phyloP scores from a whole-genome alignment of 2,113 vertebrate species.

The Otolemur garnettii region DNA sequence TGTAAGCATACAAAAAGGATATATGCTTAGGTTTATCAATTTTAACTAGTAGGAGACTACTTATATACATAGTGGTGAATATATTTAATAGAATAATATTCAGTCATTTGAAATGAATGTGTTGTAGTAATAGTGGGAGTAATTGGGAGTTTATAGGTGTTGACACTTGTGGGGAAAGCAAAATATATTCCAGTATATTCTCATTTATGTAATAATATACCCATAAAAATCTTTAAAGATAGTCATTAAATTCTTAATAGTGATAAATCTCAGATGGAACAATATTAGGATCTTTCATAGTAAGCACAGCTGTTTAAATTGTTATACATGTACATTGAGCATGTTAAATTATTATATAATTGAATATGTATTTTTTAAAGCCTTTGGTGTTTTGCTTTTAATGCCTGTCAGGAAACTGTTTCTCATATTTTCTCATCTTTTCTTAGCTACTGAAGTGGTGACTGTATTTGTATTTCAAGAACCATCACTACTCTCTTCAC shows the following conservation, averaged over 20 bases:
- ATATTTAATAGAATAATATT: background rate
- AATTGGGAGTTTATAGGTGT: background rate
- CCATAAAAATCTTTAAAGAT: conserved; percentile 6
- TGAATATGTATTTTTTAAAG: conserved; percentile 8
- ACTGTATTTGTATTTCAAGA: conserved; percentile 99
- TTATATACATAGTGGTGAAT: background rate
- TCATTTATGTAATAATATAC: conserved; percentile 3
- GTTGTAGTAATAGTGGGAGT: background rate
- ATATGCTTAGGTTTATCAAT: background rate
- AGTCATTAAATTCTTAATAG: conserved; percentile 56
- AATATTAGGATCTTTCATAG: background rate
- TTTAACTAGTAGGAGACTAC: background rate
- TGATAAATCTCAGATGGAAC: background rate
- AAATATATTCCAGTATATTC: conserved; percentile 9
- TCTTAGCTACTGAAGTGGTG: conserved; percentile 96
- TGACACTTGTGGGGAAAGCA: conserved; percentile 1
- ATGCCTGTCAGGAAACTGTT: conserved; percentile 41
- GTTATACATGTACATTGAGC: too few species aligned
- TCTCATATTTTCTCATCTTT: conserved; percentile 28
- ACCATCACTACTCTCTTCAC: conserved; percentile 95
- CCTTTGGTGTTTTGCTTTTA: background rate
- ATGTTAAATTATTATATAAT: background rate
- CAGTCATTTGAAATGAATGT: conserved; percentile 16
- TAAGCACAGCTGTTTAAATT: conserved; percentile 53
- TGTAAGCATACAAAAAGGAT: background rate